Evolutionary conservation across 2,888 invertebrate species (phyloP), one percentile per base, ranked within the genome.

Genomic region (Phytoseiulus persimilis): DNA sequence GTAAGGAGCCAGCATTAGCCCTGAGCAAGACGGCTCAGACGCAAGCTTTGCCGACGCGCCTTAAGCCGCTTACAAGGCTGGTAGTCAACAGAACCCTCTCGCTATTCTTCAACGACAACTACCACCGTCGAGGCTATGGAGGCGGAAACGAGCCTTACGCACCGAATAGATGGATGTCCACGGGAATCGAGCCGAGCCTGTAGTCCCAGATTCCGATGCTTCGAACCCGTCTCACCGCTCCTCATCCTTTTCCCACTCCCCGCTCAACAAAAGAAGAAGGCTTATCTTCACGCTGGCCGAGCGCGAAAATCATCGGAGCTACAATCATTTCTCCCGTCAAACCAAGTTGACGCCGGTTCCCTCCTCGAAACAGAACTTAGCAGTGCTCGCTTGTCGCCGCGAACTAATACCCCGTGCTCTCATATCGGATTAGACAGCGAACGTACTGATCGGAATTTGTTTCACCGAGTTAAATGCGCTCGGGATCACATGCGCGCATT

Each of bases 221-320:
- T 23, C 14, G 65, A 65, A 28, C 65, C 18, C 18, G 28, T 23
- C 65, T 46, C 46, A 14, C 46, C 46, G 46, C 46, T 46, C 6
- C 46, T 46, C 46, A 46, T 46, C 46, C 46, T 46, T 2, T 65
- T 23, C 23, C 65, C 18, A 11, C 14, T 9, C 39, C 39, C 5
- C 3, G 39, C 39, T 9, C 83, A 83, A 83, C 83, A 83, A 83
- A 33, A 31, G 83, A 83, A 83, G 32, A 31, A 33, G 83, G 87
- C 87, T 87, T 87, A 87, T 87, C 87, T 87, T 87, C 87, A 87
- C 87, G 87, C 87, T 87, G 87, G 33, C 33, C 33, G 87, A 31
- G 33, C 87, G 87, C 87, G 23, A 32, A 87, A 87, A 87, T 87
- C 87, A 87, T 87, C 87, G n/a, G 39, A 87, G 87, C 14, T 23